These are phyloP conservation scores for Danio tinwini DNA, from an alignment of 2,797 vertebrate genomes.

Conservation along the genomic window DNA sequence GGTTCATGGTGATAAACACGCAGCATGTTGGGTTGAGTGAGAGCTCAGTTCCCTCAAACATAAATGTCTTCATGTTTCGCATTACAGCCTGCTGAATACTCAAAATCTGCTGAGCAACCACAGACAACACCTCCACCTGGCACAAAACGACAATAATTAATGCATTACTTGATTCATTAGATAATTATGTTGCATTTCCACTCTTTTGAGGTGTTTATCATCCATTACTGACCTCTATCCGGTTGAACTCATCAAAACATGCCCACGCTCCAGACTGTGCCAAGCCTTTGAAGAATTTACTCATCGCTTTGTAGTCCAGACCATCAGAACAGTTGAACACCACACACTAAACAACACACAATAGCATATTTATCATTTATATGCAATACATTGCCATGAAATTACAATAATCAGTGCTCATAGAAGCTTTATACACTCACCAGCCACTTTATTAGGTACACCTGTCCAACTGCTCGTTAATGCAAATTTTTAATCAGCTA, in stretches of 20 bases:
- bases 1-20: constrained; percentile 98
- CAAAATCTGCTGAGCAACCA: constrained; percentile 93
- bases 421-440: no score
- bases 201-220: neutral
- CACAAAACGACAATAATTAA: neutral
- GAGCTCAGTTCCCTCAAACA: constrained; percentile 92
- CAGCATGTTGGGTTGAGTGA: constrained; percentile 91
- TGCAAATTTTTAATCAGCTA: no score
- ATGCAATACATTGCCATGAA: neutral
- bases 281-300: constrained; percentile 95
- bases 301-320: constrained; percentile 96
- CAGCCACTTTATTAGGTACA: no score
- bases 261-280: constrained; percentile 94
- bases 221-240: constrained; percentile 85
- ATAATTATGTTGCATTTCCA: neutral
- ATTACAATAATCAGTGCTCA: no score
- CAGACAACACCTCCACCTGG: constrained; percentile 94
- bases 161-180: neutral
- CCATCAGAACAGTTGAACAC: constrained; percentile 97
- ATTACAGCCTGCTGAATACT: constrained; percentile 93
- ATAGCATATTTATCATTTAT: constrained; percentile 32
- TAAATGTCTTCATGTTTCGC: constrained; percentile 84
- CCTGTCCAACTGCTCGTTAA: no score
- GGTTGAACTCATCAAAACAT: constrained; percentile 96
- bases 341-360: constrained; percentile 82